phyloP scores from a whole-genome alignment of 2,888 invertebrate genomes.

The Liodrosophila aerea region DNA sequence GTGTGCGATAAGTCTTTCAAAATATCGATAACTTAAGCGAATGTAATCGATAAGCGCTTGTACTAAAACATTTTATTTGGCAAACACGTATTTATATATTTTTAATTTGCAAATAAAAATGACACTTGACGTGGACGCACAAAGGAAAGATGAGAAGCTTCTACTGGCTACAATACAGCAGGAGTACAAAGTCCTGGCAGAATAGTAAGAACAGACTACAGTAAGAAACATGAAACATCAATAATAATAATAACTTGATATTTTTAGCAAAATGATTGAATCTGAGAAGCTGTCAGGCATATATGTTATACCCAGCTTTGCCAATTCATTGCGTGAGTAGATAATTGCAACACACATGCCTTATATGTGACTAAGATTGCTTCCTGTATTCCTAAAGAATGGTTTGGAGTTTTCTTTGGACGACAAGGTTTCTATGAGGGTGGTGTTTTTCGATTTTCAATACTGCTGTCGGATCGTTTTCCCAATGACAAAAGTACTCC shows the following conservation, averaged over 20 bases:
- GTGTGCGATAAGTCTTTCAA: too few relatives aligned
- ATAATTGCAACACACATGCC: too few relatives aligned
- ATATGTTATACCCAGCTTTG: slow-evolving; percentile 95
- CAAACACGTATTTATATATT: slow-evolving; percentile 1
- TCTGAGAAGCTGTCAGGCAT: slow-evolving; percentile 93
- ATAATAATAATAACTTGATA: slow-evolving; percentile 4
- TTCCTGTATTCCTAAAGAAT: too few relatives aligned
- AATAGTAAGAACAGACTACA: slow-evolving; percentile 90
- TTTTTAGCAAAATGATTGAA: slow-evolving; percentile 89
- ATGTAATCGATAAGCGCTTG: too few relatives aligned
- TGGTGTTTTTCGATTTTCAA: slow-evolving; percentile 94
- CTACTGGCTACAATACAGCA: slow-evolving; percentile 91
- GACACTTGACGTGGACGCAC: slow-evolving; percentile 75
- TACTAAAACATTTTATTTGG: background rate
- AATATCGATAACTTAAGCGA: slow-evolving; percentile 8
- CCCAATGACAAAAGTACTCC: slow-evolving; percentile 84
- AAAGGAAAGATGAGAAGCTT: slow-evolving; percentile 84
- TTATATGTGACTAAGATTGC: too few relatives aligned
- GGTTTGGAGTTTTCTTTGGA: slow-evolving; percentile 86
- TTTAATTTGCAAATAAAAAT: slow-evolving; percentile 58
- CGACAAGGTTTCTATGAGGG: slow-evolving; percentile 89
- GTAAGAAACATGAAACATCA: background rate
- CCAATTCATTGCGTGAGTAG: slow-evolving; percentile 90
- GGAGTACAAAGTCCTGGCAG: slow-evolving; percentile 95
- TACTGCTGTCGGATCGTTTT: slow-evolving; percentile 93